Base-by-base conservation (phyloP, 2,797 vertebrate species). In the Lepilemur septentrionalis region DNA sequence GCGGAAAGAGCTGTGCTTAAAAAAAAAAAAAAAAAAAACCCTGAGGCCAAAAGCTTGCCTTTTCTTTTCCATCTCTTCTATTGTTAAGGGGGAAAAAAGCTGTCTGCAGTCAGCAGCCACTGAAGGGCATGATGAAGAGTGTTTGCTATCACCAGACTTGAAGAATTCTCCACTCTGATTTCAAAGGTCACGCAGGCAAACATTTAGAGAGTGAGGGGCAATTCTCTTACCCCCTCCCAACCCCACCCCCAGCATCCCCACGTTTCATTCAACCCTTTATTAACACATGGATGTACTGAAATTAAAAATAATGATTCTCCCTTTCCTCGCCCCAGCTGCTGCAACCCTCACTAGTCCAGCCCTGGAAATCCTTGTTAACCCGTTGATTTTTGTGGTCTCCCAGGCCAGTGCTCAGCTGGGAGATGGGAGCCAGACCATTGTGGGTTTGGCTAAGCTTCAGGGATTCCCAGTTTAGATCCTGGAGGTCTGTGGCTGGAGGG, bases 41-140 rank as follows among this genome's bases (percentile, higher is more conserved):
- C 98, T n/a, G 92, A 98, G 98, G 98, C 98, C 98, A 97, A 98
- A 98, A 98, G 97, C 98, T 98, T 98, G 98, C 94, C 97, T 98
- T 98, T 98, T 98, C 98, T 98, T 98, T 98, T 96, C 98, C 97
- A 97, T 98, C 96, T 98, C 98, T 98, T 98, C 96, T 94, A 97
- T 98, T 98, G 97, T 97, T 97, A 97, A 96, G 97, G 96, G 97
- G 97, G 96, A 97, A 97, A 97, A 98, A 96, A 95, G 82, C 88
- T 57, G 97, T 97, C 97, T 97, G 98, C 92, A 97, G 93, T 97
- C 96, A 85, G 69, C 78, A 98, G 98, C 95, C 96, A 96, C 97
- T 95, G 93, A 97, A 0, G 9, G 96, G 81, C 97, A 82, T 91
- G 98, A 98, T 97, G 97, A 98, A 97, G 96, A 88, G 97, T 98